phyloP scores from a whole-genome alignment of 2,797 vertebrate species.

The Hyperoplus lanceolatus region DNA sequence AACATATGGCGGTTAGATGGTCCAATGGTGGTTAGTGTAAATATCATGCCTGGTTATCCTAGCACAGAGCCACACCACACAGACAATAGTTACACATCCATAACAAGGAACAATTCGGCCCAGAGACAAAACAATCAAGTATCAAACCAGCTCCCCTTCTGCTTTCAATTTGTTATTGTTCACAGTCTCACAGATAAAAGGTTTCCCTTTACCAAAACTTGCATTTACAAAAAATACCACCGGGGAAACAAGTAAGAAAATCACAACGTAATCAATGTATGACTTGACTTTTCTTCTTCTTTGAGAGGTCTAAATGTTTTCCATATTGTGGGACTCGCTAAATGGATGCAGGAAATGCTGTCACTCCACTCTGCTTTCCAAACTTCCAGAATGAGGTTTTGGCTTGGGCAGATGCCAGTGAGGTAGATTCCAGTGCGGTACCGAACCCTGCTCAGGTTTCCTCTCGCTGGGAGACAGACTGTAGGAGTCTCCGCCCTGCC shows the following conservation, averaged over 20 bases:
- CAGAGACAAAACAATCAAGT: slow-evolving; percentile 66
- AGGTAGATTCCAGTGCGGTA: slow-evolving; percentile 71
- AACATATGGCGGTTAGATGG: slow-evolving; percentile 47
- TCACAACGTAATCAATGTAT: slow-evolving; percentile 41
- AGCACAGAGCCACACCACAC: slow-evolving; percentile 43
- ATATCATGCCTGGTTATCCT: slow-evolving; percentile 62
- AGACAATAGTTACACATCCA: slow-evolving; percentile 61
- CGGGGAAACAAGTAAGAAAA: slow-evolving; percentile 33
- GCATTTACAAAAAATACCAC: slow-evolving; percentile 65
- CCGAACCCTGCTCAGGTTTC: slow-evolving; percentile 77
- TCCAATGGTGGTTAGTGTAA: slow-evolving; percentile 48
- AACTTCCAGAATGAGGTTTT: slow-evolving; percentile 79
- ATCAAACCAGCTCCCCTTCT: slow-evolving; percentile 53
- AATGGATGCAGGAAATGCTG: slow-evolving; percentile 84
- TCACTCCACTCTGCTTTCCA: slow-evolving; percentile 78
- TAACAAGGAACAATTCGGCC: slow-evolving; percentile 57
- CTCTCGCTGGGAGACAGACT: slow-evolving; percentile 60
- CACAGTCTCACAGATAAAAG: slow-evolving; percentile 54
- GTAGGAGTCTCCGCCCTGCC: slow-evolving; percentile 60
- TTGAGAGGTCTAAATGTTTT: slow-evolving; percentile 74
- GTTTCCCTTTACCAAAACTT: slow-evolving; percentile 67
- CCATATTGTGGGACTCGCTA: slow-evolving; percentile 74
- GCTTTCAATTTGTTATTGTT: slow-evolving; percentile 76
- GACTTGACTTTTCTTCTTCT: slow-evolving; percentile 64
- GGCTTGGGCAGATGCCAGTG: slow-evolving; percentile 73